phyloP scores from a whole-genome alignment of 2,797 vertebrate species.

The Macropodus opercularis region DNA sequence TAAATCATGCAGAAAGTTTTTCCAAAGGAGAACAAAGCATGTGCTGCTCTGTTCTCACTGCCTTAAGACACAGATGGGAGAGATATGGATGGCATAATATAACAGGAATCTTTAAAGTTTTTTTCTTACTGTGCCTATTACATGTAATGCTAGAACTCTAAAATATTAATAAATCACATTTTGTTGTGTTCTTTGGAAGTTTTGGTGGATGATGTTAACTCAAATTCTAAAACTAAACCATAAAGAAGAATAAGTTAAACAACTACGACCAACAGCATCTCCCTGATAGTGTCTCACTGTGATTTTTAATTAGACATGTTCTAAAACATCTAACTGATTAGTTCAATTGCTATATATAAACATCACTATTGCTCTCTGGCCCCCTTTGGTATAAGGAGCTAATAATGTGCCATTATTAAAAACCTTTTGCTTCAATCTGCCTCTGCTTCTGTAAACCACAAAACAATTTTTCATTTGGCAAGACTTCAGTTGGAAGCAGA shows the following conservation, averaged over 20 bases:
- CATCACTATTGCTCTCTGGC: slow-evolving; percentile 2
- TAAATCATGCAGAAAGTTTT: slow-evolving; percentile 74
- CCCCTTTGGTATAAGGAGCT: neutral
- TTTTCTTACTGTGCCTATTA: slow-evolving; percentile 16
- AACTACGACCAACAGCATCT: slow-evolving; percentile 4
- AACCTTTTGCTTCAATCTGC: neutral
- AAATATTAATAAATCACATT: slow-evolving; percentile 56
- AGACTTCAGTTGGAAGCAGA: neutral
- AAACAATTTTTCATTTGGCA: slow-evolving; percentile 10
- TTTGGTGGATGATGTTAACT: slow-evolving; percentile 8
- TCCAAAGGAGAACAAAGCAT: slow-evolving; percentile 44
- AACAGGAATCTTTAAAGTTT: slow-evolving; percentile 41
- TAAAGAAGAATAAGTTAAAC: neutral
- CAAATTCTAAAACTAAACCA: slow-evolving; percentile 20
- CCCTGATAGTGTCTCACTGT: neutral
- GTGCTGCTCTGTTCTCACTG: slow-evolving; percentile 36
- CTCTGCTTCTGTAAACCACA: slow-evolving; percentile 6
- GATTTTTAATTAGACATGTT: neutral
- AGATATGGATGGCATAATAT: slow-evolving; percentile 32
- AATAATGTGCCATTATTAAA: neutral
- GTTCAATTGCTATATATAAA: slow-evolving; percentile 8
- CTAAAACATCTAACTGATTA: neutral
- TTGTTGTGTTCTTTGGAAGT: slow-evolving; percentile 20
- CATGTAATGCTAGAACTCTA: slow-evolving; percentile 48
- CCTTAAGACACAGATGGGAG: slow-evolving; percentile 47